Conservation (phyloP, 2,113 vertebrate genomes). For the Excalfactoria chinensis region DNA sequence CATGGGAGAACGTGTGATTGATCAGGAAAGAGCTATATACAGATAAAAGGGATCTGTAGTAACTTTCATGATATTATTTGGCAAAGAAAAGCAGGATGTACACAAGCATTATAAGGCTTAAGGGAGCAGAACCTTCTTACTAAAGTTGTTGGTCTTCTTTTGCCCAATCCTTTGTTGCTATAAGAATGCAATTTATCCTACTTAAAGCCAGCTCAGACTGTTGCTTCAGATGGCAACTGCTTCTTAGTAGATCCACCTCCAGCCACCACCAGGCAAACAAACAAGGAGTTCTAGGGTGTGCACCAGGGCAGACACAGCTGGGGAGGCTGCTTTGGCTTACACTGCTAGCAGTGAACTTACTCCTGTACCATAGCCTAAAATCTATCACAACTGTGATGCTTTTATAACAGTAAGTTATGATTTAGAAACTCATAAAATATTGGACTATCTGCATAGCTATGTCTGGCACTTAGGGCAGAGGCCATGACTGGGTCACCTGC, state of each 20-base stretch:
- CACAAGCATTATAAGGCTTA: background rate
- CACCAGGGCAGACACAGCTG: background rate
- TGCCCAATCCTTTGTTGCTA: background rate
- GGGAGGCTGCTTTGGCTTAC: background rate
- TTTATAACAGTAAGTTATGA: background rate
- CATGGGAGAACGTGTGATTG: background rate
- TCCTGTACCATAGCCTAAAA: background rate
- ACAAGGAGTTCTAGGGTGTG: background rate
- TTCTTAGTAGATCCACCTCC: background rate
- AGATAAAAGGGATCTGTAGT: background rate
- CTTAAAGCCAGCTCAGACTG: background rate
- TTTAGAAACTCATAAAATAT: background rate
- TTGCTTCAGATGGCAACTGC: background rate
- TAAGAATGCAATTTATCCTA: background rate
- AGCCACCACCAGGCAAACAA: background rate
- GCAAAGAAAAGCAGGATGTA: background rate
- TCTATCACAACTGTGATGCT: rapidly evolving
- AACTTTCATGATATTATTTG: background rate
- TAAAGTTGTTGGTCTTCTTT: background rate
- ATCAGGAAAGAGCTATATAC: background rate
- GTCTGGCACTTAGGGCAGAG: background rate
- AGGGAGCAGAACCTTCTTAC: background rate
- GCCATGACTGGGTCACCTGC: background rate
- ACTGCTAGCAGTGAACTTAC: background rate
- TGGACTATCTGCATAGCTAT: background rate